Conservation (phyloP, 2,113 vertebrate species). For the Callocephalon fimbriatum region DNA sequence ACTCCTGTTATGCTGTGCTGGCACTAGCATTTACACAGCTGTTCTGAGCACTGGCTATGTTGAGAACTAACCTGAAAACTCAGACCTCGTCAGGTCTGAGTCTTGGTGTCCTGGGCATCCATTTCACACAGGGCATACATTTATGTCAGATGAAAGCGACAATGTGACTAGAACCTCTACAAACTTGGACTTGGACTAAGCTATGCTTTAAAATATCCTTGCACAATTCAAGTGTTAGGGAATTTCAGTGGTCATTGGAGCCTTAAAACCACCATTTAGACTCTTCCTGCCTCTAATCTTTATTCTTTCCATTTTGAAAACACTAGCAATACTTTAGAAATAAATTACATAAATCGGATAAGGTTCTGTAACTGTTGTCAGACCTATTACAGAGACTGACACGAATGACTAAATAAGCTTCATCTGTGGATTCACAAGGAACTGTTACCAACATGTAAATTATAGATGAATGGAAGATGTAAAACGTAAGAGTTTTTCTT, state of each 20-base stretch:
- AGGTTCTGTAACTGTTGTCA: background rate
- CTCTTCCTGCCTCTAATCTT: background rate
- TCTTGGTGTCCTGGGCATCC: background rate
- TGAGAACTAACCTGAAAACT: background rate
- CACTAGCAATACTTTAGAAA: background rate
- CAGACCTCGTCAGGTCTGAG: background rate
- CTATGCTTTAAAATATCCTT: background rate
- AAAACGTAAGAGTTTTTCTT: background rate
- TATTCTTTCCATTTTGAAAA: background rate
- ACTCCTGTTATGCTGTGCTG: background rate
- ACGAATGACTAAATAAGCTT: background rate
- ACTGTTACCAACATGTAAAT: background rate
- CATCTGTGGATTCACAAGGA: background rate
- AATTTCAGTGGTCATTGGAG: background rate
- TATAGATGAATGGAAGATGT: background rate
- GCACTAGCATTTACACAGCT: background rate
- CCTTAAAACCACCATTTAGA: background rate
- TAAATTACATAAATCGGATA: background rate
- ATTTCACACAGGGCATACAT: background rate
- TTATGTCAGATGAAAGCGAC: background rate
- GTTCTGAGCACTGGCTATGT: background rate
- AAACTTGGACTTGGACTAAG: background rate
- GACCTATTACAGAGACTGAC: background rate
- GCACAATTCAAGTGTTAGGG: background rate
- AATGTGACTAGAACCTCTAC: background rate